phyloP scores from a whole-genome alignment of 2,888 invertebrate genomes.

The Agrilus biguttatus region DNA sequence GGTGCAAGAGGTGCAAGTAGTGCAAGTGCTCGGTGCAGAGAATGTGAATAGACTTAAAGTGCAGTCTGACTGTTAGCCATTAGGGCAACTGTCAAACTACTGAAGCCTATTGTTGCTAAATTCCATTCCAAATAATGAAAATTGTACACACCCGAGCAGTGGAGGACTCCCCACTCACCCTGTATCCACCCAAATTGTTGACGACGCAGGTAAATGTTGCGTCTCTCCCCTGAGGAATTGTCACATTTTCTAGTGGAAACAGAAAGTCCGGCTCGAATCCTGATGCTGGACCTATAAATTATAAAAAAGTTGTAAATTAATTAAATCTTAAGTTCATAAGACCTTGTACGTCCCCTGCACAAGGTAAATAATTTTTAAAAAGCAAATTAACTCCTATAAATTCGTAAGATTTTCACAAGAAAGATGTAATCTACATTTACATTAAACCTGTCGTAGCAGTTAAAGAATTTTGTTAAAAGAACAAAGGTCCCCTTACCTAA shows the following conservation, averaged over 20 bases:
- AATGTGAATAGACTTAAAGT: conserved; percentile 8
- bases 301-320: neutral
- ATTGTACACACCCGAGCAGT: conserved; percentile 73
- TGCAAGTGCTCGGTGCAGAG: conserved; percentile 12
- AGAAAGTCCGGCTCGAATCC: conserved; percentile 71
- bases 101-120: conserved; percentile 23
- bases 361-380: too few relatives aligned
- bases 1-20: conserved; percentile 9
- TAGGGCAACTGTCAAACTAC: conserved; percentile 19
- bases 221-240: conserved; percentile 68
- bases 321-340: too few relatives aligned
- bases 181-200: conserved; percentile 65
- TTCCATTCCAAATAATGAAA: conserved; percentile 12
- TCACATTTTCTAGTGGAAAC: conserved; percentile 68
- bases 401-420: too few relatives aligned
- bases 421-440: too few relatives aligned
- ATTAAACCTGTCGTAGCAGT: too few relatives aligned
- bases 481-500: too few relatives aligned
- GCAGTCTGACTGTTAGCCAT: conserved; percentile 9
- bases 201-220: conserved; percentile 76
- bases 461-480: too few relatives aligned
- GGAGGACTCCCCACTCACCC: conserved; percentile 84
- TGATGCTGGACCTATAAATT: conserved; percentile 41
- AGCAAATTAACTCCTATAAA: too few relatives aligned
- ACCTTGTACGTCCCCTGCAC: too few relatives aligned